Percentiles rank a stretch among this genome's conserved stretches.
Conservation (phyloP, 2,113 vertebrate species). For the Gallinago undulata region DNA sequence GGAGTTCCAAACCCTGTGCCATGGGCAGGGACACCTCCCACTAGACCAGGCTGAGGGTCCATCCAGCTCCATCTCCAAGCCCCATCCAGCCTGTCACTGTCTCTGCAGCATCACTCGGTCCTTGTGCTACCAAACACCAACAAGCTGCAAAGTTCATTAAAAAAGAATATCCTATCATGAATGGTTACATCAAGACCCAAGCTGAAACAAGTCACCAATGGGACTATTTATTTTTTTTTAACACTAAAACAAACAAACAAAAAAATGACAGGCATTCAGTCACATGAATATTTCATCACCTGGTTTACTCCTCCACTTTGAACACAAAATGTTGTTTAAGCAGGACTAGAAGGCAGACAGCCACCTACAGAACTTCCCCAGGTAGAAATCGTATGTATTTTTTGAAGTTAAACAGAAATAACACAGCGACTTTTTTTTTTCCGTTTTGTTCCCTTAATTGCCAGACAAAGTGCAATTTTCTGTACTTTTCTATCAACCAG, state of each 20-base stretch:
- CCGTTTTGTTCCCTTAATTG: slow-evolving; percentile 45
- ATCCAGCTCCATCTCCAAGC: no score
- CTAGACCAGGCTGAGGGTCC: no score
- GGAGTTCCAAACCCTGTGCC: no score
- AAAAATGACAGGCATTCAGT: neutral
- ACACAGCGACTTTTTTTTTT: slow-evolving; percentile 4
- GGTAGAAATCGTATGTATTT: slow-evolving; percentile 27
- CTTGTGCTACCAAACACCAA: neutral
- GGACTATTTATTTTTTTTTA: neutral
- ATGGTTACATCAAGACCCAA: neutral
- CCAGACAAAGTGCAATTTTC: slow-evolving; percentile 63
- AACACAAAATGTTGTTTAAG: slow-evolving; percentile 4
- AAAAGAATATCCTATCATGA: neutral
- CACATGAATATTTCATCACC: slow-evolving; percentile 20
- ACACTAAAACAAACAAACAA: neutral
- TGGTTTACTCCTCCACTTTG: neutral
- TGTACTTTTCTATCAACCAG: slow-evolving; percentile 49
- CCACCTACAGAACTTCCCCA: slow-evolving; percentile 37
- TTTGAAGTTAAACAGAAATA: slow-evolving; percentile 40
- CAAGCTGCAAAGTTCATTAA: neutral
- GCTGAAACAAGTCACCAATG: neutral
- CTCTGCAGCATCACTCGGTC: neutral
- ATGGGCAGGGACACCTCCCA: no score
- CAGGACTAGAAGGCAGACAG: neutral
- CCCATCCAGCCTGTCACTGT: neutral